Evolutionary conservation across 2,113 vertebrate species (phyloP).

Genomic region (Daboia siamensis): DNA sequence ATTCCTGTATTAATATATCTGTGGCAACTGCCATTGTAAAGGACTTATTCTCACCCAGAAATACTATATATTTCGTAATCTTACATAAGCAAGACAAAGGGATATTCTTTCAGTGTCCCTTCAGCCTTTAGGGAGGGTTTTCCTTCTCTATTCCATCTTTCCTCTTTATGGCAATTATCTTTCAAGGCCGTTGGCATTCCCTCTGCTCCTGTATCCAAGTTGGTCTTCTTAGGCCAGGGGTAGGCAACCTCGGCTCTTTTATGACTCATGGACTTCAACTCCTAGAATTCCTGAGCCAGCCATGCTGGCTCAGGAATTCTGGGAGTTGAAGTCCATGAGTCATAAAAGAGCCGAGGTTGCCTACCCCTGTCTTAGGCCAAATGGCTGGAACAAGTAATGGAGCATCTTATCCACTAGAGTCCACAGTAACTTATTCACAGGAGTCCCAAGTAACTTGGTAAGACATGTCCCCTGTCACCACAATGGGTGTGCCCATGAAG

Average conservation of each 20-base stretch:
- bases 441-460: background rate
- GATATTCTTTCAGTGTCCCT: background rate
- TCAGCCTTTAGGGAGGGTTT: background rate
- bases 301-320: too few relatives aligned
- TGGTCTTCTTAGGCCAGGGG: background rate
- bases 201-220: background rate
- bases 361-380: background rate
- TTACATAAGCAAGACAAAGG: background rate
- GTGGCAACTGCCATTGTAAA: background rate
- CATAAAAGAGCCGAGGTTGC: too few relatives aligned
- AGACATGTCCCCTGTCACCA: background rate
- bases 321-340: too few relatives aligned
- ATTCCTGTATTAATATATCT: background rate
- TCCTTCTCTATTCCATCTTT: background rate
- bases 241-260: too few relatives aligned
- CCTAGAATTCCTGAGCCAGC: too few relatives aligned
- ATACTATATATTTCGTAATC: background rate
- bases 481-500: background rate
- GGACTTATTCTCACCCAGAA: background rate
- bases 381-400: background rate
- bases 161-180: background rate
- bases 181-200: background rate
- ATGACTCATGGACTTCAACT: too few relatives aligned
- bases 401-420: background rate
- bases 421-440: background rate